Base-by-base conservation (phyloP, 2,113 vertebrate genomes). In the Passer domesticus region DNA sequence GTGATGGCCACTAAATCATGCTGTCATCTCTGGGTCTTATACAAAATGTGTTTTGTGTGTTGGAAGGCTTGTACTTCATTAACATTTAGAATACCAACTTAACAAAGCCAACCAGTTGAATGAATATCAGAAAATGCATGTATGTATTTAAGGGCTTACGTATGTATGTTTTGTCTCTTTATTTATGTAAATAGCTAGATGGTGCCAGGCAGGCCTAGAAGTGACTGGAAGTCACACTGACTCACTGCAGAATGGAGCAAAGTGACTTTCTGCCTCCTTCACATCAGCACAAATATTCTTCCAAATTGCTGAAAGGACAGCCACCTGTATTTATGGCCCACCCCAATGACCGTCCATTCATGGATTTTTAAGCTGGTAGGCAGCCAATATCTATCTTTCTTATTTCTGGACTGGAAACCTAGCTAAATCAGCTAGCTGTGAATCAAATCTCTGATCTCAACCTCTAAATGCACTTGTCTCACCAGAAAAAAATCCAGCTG, bases 111-210 rank as follows among this genome's bases (percentile, higher is more conserved):
- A 4, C 7, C 30, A 64, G 16, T 2, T 76, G 44, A 73, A 85
- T 23, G 28, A 84, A 3, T 33, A 69, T 66, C 7, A 63, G 59
- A 82, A 84, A 80, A 76, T 16, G 2, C 53, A 13, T 47, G 15
- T 47, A 25, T 44, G 14, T 39, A 11, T 69, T 41, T 67, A 63
- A 67, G 44, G 11, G 33, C 24, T 80, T 52, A 35, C 56, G 17
- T 41, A 64, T 55, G 27, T 35, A 5, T 35, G 8, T 37, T 91
- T 77, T 83, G 20, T 33, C 63, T 72, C 49, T 11, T 2, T 8
- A 13, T n/a, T 56, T 0, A 0, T 46, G 17, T 8, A 12, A 70
- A 24, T 2, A 7, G 19, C 43, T 83, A 22, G 35, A 11, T 55
- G n/a, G 43, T 68, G 20, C 25, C 44, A 89, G 53, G 13, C 39